These are phyloP conservation scores for Seriola quinqueradiata DNA, from an alignment of 2,113 vertebrate genomes.

Conservation along the genomic window DNA sequence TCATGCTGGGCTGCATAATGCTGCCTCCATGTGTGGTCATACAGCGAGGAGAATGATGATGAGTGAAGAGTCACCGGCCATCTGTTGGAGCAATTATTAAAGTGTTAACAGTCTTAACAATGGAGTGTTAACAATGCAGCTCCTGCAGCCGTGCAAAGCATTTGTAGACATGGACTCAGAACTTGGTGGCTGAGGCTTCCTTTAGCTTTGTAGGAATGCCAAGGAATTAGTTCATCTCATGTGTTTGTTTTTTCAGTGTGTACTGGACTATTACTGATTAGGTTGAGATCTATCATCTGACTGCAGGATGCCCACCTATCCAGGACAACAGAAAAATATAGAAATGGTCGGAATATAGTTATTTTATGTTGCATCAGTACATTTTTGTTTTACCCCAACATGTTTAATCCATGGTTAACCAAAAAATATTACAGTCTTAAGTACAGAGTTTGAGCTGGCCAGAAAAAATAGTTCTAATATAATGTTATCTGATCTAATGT, in stretches of 20 bases:
- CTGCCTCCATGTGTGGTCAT: background rate
- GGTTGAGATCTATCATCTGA: no score
- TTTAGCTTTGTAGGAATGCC: background rate
- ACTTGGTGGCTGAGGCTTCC: background rate
- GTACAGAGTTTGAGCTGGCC: background rate
- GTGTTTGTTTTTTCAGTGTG: background rate
- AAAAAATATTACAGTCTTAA: background rate
- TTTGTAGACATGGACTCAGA: background rate
- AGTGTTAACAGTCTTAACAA: background rate
- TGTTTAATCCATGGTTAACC: background rate
- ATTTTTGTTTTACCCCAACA: background rate
- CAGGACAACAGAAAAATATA: background rate
- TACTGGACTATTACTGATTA: no score
- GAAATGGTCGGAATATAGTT: background rate
- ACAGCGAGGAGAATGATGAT: background rate
- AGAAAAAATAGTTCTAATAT: background rate
- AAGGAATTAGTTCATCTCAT: background rate
- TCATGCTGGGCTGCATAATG: background rate
- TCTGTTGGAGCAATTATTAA: background rate
- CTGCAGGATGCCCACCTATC: no score
- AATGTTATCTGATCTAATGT: conserved; percentile 11
- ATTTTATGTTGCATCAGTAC: background rate
- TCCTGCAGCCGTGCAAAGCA: conserved; percentile 12
- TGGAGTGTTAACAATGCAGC: conserved; percentile 1
- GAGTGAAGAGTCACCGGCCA: background rate